A percentile compares a stretch with the other conserved stretches of the same genome.
These are phyloP conservation scores for Triops longicaudatus DNA, from an alignment of 1,140 invertebrate species.

Conservation along the genomic window DNA sequence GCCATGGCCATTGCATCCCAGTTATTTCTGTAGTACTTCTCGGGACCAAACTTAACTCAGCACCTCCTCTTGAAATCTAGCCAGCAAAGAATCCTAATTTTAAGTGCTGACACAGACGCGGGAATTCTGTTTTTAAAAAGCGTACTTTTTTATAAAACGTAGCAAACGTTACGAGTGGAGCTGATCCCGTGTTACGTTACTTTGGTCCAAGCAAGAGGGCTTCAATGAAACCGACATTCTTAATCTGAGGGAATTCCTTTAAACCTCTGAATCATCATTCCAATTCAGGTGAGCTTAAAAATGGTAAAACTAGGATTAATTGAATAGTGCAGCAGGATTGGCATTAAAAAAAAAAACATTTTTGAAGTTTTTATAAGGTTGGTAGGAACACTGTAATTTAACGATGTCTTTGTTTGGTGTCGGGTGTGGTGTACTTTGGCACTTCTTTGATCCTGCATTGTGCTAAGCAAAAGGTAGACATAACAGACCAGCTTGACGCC, in stretches of 20 bases:
- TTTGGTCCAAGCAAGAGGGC: too few species aligned
- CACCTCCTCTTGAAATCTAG: neutral
- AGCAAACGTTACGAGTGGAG: neutral
- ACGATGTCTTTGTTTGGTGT: neutral
- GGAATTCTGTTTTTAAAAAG: neutral
- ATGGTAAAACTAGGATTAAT: too few species aligned
- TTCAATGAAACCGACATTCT: too few species aligned
- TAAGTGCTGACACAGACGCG: neutral
- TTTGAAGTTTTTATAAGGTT: too few species aligned
- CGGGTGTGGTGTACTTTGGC: neutral
- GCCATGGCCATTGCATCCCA: neutral
- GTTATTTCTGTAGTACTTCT: neutral
- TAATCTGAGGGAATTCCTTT: too few species aligned
- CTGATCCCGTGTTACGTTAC: neutral
- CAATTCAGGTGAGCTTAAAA: too few species aligned
- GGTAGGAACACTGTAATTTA: neutral
- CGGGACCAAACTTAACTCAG: neutral
- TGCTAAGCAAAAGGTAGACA: neutral
- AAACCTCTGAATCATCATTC: too few species aligned
- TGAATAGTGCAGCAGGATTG: too few species aligned
- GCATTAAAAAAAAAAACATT: too few species aligned
- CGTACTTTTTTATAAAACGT: neutral
- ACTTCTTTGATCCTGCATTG: too few species aligned
- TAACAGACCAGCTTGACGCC: neutral
- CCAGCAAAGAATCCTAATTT: neutral